A percentile compares a stretch with the other conserved stretches of the same genome.
Conservation (phyloP, 1,140 invertebrate species). For the Drosophila grimshawi region DNA sequence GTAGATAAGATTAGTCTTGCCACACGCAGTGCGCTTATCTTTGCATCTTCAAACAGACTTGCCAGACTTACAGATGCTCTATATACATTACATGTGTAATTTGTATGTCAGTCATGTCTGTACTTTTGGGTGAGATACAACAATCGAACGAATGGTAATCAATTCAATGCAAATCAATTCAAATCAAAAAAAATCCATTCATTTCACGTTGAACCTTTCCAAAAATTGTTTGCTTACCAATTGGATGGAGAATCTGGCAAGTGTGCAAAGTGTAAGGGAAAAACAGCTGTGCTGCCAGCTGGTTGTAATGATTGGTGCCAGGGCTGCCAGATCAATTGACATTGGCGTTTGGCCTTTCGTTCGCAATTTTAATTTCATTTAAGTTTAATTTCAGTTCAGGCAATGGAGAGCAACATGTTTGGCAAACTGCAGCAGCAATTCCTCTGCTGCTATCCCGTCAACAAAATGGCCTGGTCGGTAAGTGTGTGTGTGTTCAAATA, state of each 20-base stretch:
- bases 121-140: too few relatives aligned
- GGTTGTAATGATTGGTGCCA: slow-evolving; percentile 1
- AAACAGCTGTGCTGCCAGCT: slow-evolving; percentile 21
- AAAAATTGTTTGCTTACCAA: background rate
- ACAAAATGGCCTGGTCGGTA: slow-evolving; percentile 73
- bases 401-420: slow-evolving; percentile 51
- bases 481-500: slow-evolving; percentile 18
- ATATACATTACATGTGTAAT: background rate
- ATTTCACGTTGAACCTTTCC: too few relatives aligned
- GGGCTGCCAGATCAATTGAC: slow-evolving; percentile 29
- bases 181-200: too few relatives aligned
- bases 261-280: background rate
- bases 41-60: too few relatives aligned
- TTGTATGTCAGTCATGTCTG: too few relatives aligned
- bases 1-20: slow-evolving; percentile 3
- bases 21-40: background rate
- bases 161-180: too few relatives aligned
- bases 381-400: background rate
- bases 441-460: slow-evolving; percentile 72
- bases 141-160: too few relatives aligned
- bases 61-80: background rate
- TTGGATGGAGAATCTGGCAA: background rate
- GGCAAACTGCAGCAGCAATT: slow-evolving; percentile 67
- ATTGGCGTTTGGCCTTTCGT: background rate
- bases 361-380: slow-evolving; percentile 1